Evolutionary conservation across 2,113 vertebrate species (phyloP).

Genomic region (Strix uralensis): DNA sequence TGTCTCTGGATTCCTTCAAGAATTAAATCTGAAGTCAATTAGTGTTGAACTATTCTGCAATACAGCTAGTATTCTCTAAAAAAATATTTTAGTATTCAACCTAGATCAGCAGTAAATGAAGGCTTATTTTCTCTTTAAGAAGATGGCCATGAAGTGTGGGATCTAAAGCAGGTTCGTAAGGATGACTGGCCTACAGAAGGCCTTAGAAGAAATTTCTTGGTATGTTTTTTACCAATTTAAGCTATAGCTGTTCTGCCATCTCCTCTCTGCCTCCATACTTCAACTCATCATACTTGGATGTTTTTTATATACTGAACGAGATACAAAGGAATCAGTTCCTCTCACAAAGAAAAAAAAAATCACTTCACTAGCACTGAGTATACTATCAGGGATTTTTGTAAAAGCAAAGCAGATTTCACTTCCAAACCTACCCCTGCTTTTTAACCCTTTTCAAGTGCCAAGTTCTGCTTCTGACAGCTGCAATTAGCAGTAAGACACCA

Average conservation of each 20-base stretch:
- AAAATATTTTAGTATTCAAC: neutral
- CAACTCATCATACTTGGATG: neutral
- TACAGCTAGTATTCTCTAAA: neutral
- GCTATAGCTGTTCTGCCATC: neutral
- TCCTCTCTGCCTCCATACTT: neutral
- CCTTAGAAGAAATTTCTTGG: neutral
- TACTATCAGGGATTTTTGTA: neutral
- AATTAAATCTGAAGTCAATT: neutral
- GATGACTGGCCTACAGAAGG: neutral
- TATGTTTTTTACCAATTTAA: neutral
- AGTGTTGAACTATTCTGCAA: neutral
- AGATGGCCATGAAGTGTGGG: neutral
- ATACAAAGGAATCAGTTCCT: neutral
- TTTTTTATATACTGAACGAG: neutral
- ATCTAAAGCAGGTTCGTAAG: neutral
- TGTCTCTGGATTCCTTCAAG: neutral
- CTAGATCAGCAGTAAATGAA: neutral
- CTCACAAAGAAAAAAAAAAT: neutral
- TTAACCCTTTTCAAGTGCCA: neutral
- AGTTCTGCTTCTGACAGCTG: neutral
- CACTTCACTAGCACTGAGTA: neutral
- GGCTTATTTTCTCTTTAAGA: neutral
- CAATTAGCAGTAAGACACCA: neutral
- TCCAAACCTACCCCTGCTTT: neutral
- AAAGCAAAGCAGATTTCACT: neutral